A percentile compares a stretch with the other conserved stretches of the same genome.
Conservation (phyloP, 1,140 invertebrate genomes). For the Bombus huntii region DNA sequence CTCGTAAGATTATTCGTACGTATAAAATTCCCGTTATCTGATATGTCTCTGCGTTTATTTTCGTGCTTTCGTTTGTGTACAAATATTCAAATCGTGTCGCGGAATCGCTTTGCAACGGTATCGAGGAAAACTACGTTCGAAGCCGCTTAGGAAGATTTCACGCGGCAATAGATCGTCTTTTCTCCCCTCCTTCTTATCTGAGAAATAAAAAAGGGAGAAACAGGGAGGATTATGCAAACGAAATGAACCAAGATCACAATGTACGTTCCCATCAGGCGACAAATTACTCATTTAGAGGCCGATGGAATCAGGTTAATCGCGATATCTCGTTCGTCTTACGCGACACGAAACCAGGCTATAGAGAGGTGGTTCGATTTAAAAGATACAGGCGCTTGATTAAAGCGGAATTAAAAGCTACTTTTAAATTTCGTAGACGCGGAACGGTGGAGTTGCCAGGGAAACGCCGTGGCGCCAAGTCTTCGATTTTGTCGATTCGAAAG, state of each 20-base stretch:
- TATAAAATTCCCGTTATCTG: not conserved
- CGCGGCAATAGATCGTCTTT: not conserved
- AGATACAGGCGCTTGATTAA: slow-evolving; percentile 36
- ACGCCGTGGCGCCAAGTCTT: not conserved
- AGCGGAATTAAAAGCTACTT: not conserved
- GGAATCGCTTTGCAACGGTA: not conserved
- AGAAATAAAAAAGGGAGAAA: slow-evolving; percentile 11
- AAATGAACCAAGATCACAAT: not conserved
- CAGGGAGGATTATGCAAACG: slow-evolving; percentile 50
- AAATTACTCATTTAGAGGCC: slow-evolving; percentile 55
- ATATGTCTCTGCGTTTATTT: not conserved
- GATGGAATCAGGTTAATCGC: slow-evolving; percentile 32
- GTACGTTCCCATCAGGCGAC: not conserved
- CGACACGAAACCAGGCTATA: not conserved
- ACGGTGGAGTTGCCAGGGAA: slow-evolving; percentile 8
- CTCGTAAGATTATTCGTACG: not conserved
- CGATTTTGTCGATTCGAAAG: not conserved
- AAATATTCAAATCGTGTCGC: not conserved
- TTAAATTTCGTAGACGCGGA: slow-evolving; percentile 11
- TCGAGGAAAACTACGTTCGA: not conserved
- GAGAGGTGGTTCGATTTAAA: slow-evolving; percentile 8
- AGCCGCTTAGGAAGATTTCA: not conserved
- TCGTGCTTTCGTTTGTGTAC: not conserved
- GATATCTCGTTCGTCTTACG: slow-evolving; percentile 8
- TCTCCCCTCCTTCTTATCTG: too few relatives aligned